phyloP scores from a whole-genome alignment of 2,888 invertebrate species.

The Byasa hedistus region DNA sequence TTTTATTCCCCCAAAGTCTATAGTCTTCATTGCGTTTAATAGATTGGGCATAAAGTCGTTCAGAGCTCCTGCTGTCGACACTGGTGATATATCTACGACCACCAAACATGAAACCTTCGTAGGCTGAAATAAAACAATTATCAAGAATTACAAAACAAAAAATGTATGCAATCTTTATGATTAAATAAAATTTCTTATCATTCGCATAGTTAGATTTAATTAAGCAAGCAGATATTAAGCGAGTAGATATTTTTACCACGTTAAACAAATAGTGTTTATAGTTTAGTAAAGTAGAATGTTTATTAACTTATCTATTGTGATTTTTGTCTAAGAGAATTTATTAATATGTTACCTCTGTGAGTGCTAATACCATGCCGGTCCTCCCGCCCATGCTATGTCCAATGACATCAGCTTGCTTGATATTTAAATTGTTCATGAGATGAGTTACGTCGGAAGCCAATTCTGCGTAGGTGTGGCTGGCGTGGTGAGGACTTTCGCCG shows the following conservation, averaged over 20 bases:
- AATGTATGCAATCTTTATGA: no score
- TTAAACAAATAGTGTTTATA: no score
- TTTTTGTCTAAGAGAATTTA: not conserved
- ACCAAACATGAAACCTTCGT: constrained; percentile 79
- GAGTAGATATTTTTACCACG: no score
- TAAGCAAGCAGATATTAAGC: no score
- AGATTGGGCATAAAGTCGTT: constrained; percentile 77
- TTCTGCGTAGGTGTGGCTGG: constrained; percentile 83
- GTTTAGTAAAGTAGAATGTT: no score
- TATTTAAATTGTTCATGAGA: constrained; percentile 78
- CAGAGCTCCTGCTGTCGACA: constrained; percentile 72
- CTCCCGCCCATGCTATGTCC: constrained; percentile 98
- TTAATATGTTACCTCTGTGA: constrained; percentile 61
- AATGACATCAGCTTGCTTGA: constrained; percentile 82
- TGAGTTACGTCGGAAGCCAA: constrained; percentile 86
- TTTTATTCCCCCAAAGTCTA: constrained; percentile 75
- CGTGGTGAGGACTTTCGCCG: constrained; percentile 91
- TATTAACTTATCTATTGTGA: no score
- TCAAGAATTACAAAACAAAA: not conserved
- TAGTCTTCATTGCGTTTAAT: constrained; percentile 76
- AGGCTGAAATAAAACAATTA: constrained; percentile 60
- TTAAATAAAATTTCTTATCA: no score
- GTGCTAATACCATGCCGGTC: constrained; percentile 88
- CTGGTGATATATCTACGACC: constrained; percentile 85
- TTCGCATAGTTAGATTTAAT: no score